Conservation (phyloP, 2,113 vertebrate genomes). For the Pitta sordida region DNA sequence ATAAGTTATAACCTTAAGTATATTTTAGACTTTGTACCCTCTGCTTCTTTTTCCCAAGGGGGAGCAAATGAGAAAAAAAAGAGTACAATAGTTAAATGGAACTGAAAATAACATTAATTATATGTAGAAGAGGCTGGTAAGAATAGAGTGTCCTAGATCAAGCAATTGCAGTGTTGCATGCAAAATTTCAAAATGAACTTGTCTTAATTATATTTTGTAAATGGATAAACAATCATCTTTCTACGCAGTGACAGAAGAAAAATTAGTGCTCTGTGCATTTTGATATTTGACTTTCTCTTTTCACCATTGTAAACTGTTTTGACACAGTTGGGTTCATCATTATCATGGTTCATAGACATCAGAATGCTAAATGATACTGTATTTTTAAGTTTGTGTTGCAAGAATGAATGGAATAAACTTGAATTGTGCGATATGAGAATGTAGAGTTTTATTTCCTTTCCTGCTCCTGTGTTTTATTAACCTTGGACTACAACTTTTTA, state of each 20-base stretch:
- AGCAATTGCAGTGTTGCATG: slow-evolving; percentile 80
- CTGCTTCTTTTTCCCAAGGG: background rate
- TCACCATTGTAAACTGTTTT: slow-evolving; percentile 71
- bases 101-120: background rate
- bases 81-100: slow-evolving; percentile 21
- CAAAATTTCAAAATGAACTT: slow-evolving; percentile 65
- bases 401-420: slow-evolving; percentile 85
- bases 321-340: slow-evolving; percentile 71
- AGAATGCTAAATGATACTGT: slow-evolving; percentile 79
- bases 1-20: slow-evolving; percentile 16
- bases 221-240: slow-evolving; percentile 79
- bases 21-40: slow-evolving; percentile 14
- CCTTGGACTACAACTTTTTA: background rate
- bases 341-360: slow-evolving; percentile 72
- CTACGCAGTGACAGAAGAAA: slow-evolving; percentile 72
- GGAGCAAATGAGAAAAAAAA: background rate
- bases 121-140: slow-evolving; percentile 74
- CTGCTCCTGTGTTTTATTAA: background rate
- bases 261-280: slow-evolving; percentile 77
- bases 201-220: slow-evolving; percentile 78
- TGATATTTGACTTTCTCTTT: slow-evolving; percentile 75
- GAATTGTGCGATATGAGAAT: slow-evolving; percentile 73
- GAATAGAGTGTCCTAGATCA: slow-evolving; percentile 69
- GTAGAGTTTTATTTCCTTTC: background rate
- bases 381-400: slow-evolving; percentile 81